phyloP scores from a whole-genome alignment of 2,888 invertebrate species.

The Drosophila macrospina region DNA sequence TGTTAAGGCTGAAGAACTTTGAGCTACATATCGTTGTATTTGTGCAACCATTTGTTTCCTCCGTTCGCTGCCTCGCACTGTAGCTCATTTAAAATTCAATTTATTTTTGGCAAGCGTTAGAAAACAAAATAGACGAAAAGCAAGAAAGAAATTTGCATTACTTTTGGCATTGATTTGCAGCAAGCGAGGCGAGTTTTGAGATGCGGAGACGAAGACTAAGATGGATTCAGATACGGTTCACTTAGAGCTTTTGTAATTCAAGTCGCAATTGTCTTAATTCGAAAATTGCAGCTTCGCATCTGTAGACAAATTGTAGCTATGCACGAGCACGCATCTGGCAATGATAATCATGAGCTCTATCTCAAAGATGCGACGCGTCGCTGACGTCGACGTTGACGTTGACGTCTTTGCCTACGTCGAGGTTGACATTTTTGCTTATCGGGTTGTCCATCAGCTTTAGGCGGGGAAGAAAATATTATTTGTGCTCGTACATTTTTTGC shows the following conservation, averaged over 20 bases:
- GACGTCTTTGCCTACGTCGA: constrained; percentile 16
- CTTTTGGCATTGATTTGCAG: constrained; percentile 58
- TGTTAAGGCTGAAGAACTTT: constrained; percentile 33
- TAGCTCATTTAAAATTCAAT: constrained; percentile 72
- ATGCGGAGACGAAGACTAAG: constrained; percentile 19
- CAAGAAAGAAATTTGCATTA: constrained; percentile 58
- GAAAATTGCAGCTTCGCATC: constrained; percentile 74
- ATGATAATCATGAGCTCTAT: constrained; percentile 50
- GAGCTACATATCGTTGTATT: constrained; percentile 21
- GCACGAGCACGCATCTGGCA: constrained; percentile 66
- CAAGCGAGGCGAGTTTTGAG: constrained; percentile 9
- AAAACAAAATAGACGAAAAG: constrained; percentile 24
- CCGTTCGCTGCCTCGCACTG: background rate
- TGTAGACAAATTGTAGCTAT: constrained; percentile 69
- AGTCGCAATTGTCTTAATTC: constrained; percentile 78
- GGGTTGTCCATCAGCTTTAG: background rate
- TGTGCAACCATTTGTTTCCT: constrained; percentile 11
- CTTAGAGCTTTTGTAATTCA: constrained; percentile 59
- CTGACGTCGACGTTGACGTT: constrained; percentile 6
- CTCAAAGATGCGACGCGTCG: constrained; percentile 28
- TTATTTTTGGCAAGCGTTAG: constrained; percentile 57
- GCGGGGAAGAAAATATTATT: constrained; percentile 2
- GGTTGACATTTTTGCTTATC: constrained; percentile 24
- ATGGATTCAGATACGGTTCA: constrained; percentile 27
- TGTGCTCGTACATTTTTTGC: constrained; percentile 23